phyloP scores from a whole-genome alignment of 2,888 invertebrate species.

The Plemyria rubiginata region DNA sequence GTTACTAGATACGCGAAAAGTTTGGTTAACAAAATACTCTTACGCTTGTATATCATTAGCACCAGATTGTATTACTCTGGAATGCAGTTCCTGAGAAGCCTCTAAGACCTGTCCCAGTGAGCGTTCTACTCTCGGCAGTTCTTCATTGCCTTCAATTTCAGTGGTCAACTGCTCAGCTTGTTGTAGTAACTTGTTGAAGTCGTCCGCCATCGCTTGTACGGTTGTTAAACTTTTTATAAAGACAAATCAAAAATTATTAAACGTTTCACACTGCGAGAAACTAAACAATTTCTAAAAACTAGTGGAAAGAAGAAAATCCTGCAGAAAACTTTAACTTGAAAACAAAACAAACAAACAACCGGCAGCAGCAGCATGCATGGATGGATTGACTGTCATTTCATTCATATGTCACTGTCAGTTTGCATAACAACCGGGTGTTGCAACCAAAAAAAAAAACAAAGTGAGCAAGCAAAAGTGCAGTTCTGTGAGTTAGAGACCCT shows the following conservation, averaged over 20 bases:
- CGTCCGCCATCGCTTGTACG: slow-evolving; percentile 75
- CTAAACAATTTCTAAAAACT: background rate
- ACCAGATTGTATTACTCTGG: slow-evolving; percentile 93
- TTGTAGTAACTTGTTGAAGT: slow-evolving; percentile 94
- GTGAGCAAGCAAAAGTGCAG: too few species aligned
- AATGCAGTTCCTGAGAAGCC: slow-evolving; percentile 95
- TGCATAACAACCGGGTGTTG: too few species aligned
- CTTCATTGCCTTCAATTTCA: slow-evolving; percentile 94
- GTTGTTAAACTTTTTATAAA: slow-evolving; percentile 54
- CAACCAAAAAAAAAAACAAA: too few species aligned
- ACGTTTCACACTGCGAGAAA: background rate
- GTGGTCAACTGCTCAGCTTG: slow-evolving; percentile 96
- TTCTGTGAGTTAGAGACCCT: too few species aligned
- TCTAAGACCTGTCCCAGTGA: slow-evolving; percentile 96
- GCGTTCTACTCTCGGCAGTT: slow-evolving; percentile 93
- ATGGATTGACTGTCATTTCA: too few species aligned
- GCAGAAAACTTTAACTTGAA: too few species aligned
- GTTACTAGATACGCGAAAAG: background rate
- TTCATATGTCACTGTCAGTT: too few species aligned
- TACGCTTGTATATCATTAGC: slow-evolving; percentile 97
- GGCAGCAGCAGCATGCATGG: too few species aligned
- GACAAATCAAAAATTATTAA: background rate
- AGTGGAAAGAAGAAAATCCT: too few species aligned
- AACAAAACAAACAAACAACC: too few species aligned
- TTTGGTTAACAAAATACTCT: slow-evolving; percentile 55